These are phyloP conservation scores for Myripristis murdjan DNA, from an alignment of 2,797 vertebrate genomes.

Conservation along the genomic window DNA sequence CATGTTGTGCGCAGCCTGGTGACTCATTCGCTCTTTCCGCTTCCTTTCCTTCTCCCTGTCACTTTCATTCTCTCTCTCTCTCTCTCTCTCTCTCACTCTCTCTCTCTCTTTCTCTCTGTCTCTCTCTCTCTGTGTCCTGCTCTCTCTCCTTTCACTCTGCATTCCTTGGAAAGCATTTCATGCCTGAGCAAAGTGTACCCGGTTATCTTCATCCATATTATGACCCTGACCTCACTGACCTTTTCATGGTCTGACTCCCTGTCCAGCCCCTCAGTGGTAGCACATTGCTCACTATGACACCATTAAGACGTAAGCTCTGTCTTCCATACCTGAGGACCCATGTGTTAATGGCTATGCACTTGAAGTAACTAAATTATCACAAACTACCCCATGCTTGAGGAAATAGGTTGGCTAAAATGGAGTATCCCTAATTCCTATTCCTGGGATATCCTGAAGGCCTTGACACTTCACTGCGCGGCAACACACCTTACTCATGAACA, in stretches of 20 bases:
- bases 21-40: slow-evolving; percentile 68
- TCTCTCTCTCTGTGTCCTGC: neutral
- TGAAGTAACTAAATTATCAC: neutral
- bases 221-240: slow-evolving; percentile 29
- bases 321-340: slow-evolving; percentile 36
- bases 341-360: slow-evolving; percentile 10
- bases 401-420: neutral
- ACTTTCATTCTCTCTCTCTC: slow-evolving; percentile 31
- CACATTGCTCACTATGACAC: slow-evolving; percentile 15
- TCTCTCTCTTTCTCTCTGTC: slow-evolving; percentile 8
- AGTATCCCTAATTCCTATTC: neutral
- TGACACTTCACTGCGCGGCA: slow-evolving; percentile 5
- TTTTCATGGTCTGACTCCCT: slow-evolving; percentile 48
- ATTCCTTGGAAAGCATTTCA: slow-evolving; percentile 69
- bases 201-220: slow-evolving; percentile 50
- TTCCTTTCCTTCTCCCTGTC: slow-evolving; percentile 60
- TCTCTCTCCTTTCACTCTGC: neutral
- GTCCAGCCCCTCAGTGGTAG: slow-evolving; percentile 28
- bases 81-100: slow-evolving; percentile 16
- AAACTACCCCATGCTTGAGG: neutral
- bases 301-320: slow-evolving; percentile 11
- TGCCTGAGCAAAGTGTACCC: slow-evolving; percentile 66
- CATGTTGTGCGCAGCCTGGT: slow-evolving; percentile 51
- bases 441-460: neutral
- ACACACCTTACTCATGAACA: neutral